Conservation (phyloP, 64 coral and sea anemone genomes). For the Actinia tenebrosa region DNA sequence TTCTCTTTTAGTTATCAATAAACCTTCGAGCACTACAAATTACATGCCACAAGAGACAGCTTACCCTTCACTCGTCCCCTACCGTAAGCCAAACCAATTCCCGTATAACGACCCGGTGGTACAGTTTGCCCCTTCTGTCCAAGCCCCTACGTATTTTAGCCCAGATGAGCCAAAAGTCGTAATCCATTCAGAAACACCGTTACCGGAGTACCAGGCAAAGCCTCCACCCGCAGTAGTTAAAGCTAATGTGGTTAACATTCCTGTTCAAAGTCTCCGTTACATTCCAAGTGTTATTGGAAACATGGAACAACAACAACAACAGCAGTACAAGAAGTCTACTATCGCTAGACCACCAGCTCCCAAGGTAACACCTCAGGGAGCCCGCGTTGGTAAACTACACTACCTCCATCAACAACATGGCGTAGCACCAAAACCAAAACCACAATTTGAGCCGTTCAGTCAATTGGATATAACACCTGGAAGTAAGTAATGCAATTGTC, state of each 20-base stretch:
- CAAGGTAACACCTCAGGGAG: neutral
- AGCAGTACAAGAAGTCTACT: neutral
- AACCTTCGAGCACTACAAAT: neutral
- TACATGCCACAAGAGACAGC: neutral
- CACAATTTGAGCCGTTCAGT: neutral
- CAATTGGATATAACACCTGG: neutral
- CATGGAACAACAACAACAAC: too few species aligned
- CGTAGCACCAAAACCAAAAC: conserved; percentile 15
- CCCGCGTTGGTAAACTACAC: conserved; percentile 9
- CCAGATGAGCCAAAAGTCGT: conserved; percentile 18
- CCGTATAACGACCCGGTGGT: neutral
- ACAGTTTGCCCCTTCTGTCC: conserved; percentile 6
- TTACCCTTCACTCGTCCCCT: neutral
- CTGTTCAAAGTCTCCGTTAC: neutral
- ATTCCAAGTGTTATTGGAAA: neutral
- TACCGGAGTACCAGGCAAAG: neutral
- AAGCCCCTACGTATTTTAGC: conserved; percentile 6
- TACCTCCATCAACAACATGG: conserved; percentile 56
- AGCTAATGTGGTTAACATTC: neutral
- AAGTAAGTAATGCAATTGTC: neutral
- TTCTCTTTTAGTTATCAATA: neutral
- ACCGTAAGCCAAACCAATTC: neutral
- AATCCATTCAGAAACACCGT: conserved; percentile 16
- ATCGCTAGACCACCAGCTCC: conserved; percentile 22
- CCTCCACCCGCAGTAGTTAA: neutral